A percentile compares a stretch with the other conserved stretches of the same genome.
These are phyloP conservation scores for Petrosia ficiformis DNA, from an alignment of 37 sponge, comb jelly and placozoan species.

Conservation along the genomic window DNA sequence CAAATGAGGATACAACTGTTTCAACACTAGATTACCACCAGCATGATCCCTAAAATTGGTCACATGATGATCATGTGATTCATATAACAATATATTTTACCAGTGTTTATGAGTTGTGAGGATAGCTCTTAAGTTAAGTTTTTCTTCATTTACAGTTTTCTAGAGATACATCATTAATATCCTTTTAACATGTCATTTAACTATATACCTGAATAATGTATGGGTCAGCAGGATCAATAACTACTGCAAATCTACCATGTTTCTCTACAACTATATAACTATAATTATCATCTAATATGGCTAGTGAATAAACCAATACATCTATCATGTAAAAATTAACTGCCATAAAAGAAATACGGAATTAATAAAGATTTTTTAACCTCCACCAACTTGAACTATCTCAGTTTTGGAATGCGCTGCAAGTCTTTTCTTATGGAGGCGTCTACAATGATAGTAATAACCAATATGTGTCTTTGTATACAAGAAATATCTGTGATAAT, in stretches of 20 bases:
- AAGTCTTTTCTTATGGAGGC: constrained; percentile 13
- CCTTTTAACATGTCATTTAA: neutral
- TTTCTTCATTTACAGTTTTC: constrained; percentile 30
- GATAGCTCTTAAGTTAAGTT: constrained; percentile 28
- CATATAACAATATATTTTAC: constrained; percentile 24
- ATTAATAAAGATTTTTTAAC: no score
- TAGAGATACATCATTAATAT: constrained; percentile 2
- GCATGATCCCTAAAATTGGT: constrained; percentile 61
- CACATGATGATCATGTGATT: neutral
- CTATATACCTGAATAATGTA: constrained; percentile 41
- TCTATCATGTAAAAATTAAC: neutral
- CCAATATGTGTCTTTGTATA: constrained; percentile 50
- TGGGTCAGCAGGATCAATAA: constrained; percentile 63
- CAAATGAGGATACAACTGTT: constrained; percentile 22
- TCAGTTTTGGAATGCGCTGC: neutral
- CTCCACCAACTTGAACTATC: neutral
- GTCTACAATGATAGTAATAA: constrained; percentile 31
- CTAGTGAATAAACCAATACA: constrained; percentile 24
- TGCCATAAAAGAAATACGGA: neutral
- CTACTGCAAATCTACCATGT: constrained; percentile 38
- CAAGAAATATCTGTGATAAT: constrained; percentile 39
- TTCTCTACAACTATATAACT: constrained; percentile 67
- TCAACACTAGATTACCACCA: constrained; percentile 61
- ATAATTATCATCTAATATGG: constrained; percentile 63
- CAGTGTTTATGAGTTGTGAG: constrained; percentile 78